A percentile compares a stretch with the other conserved stretches of the same genome.
These are phyloP conservation scores for Halcyon malimbica DNA, from an alignment of 2,113 vertebrate genomes.

Conservation along the genomic window DNA sequence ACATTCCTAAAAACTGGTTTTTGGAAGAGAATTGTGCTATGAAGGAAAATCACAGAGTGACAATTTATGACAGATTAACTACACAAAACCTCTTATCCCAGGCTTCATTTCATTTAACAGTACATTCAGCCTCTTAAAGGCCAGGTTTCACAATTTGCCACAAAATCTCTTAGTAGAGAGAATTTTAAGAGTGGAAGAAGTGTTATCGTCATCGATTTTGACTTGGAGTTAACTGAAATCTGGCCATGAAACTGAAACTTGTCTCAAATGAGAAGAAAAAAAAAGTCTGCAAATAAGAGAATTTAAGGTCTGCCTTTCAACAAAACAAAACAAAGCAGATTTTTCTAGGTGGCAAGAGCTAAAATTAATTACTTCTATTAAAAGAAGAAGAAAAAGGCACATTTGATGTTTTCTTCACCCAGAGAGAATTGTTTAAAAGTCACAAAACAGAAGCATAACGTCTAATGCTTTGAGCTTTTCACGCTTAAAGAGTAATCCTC, in stretches of 20 bases:
- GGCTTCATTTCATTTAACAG: neutral
- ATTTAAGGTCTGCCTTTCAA: neutral
- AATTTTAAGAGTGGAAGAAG: neutral
- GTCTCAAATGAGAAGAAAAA: neutral
- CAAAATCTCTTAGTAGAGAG: neutral
- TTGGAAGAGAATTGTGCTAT: neutral
- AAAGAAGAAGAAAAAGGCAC: neutral
- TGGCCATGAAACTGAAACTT: neutral
- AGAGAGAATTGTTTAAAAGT: neutral
- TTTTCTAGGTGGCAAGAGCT: neutral
- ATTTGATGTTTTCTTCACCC: neutral
- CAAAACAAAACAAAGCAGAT: neutral
- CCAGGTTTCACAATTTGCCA: neutral
- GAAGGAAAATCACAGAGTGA: neutral
- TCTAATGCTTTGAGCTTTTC: neutral
- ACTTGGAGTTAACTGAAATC: neutral
- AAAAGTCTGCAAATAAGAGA: neutral
- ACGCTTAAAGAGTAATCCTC: neutral
- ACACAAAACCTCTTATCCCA: neutral
- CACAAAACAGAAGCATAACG: neutral
- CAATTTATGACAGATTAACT: neutral
- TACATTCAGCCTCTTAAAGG: neutral
- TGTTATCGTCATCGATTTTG: neutral
- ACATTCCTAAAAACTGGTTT: neutral
- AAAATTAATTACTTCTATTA: neutral